A percentile compares a stretch with the other conserved stretches of the same genome.
phyloP scores from a whole-genome alignment of 2,113 vertebrate species.

The Actenoides hombroni region DNA sequence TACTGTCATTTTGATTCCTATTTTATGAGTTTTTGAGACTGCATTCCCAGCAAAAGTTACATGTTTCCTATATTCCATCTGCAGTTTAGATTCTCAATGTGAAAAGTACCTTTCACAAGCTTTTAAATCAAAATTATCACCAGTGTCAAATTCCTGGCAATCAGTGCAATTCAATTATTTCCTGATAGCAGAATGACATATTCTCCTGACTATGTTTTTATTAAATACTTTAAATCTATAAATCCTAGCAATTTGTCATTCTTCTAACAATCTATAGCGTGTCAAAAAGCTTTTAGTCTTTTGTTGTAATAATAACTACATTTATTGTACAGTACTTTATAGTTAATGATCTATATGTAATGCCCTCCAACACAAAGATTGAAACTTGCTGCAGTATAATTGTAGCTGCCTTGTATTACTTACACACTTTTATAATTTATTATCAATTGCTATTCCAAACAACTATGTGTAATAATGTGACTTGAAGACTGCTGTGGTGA shows the following conservation, averaged over 20 bases:
- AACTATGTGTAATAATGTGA: background rate
- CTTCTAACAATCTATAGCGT: background rate
- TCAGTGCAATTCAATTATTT: conserved; percentile 41
- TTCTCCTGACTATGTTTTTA: conserved; percentile 4
- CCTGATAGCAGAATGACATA: conserved; percentile 6
- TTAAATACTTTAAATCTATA: conserved; percentile 40
- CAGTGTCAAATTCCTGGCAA: conserved; percentile 22
- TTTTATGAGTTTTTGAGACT: conserved; percentile 41
- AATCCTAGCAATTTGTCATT: conserved; percentile 30
- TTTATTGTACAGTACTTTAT: conserved; percentile 30
- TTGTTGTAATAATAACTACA: conserved; percentile 25
- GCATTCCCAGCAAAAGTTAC: background rate
- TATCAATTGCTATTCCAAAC: background rate
- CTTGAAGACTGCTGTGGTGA: background rate
- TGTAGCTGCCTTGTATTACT: background rate
- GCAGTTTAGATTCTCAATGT: conserved; percentile 2
- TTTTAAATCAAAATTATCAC: conserved; percentile 57
- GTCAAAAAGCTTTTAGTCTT: conserved; percentile 52
- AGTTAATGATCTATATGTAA: conserved; percentile 15
- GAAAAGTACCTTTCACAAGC: conserved; percentile 15
- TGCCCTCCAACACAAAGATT: background rate
- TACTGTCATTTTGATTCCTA: background rate
- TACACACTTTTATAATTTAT: background rate
- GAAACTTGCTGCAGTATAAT: background rate
- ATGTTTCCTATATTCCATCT: background rate